Percentiles rank a stretch among this genome's conserved stretches.
Evolutionary conservation across 2,888 invertebrate species (phyloP).

Genomic region (Allolobophora icterica): DNA sequence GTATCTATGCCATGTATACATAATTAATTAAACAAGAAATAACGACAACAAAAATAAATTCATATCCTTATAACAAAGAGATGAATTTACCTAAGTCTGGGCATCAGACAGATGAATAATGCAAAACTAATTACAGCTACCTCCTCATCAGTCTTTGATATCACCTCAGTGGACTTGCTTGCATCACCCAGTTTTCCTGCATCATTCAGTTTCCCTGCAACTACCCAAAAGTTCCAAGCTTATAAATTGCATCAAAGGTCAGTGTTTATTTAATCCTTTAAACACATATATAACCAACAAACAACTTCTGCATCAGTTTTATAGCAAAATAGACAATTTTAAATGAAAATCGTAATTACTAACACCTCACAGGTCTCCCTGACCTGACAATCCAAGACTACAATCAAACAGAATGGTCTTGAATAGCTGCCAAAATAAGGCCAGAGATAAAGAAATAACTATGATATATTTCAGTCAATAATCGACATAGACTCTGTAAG

Average conservation of each 20-base stretch:
- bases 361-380: no score
- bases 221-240: neutral
- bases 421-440: no score
- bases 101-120: neutral
- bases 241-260: neutral
- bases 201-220: neutral
- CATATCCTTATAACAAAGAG: neutral
- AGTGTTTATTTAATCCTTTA: neutral
- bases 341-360: no score
- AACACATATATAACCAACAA: neutral
- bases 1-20: neutral
- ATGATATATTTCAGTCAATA: neutral
- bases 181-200: neutral
- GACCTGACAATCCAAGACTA: no score
- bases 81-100: neutral
- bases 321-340: no score
- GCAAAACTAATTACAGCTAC: neutral
- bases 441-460: no score
- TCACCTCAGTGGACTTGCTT: neutral
- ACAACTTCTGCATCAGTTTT: neutral
- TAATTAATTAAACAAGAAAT: neutral
- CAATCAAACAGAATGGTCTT: no score
- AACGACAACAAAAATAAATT: neutral
- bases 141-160: neutral
- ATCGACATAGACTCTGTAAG: neutral